These are phyloP conservation scores for Trematocara zebra DNA, from an alignment of 2,113 vertebrate species.

Conservation along the genomic window DNA sequence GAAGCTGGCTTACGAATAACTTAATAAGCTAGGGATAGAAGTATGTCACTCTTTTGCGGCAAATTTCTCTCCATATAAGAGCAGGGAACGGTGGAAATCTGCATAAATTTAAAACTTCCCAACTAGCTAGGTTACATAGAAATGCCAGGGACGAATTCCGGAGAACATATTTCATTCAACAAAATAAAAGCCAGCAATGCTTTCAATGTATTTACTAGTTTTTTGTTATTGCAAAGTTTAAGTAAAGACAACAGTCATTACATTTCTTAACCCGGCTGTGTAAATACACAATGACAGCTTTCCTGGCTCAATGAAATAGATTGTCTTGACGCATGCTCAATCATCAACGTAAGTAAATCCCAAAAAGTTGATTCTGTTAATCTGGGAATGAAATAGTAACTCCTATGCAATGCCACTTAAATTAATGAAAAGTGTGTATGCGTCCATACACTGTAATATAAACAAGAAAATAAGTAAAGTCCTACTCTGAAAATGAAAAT, in stretches of 20 bases:
- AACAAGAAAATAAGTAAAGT: not conserved
- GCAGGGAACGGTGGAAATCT: not conserved
- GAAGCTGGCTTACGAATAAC: not conserved
- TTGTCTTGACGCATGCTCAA: not conserved
- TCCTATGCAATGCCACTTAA: not conserved
- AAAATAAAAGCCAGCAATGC: constrained; percentile 23
- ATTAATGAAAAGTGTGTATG: not conserved
- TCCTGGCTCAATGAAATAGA: not conserved
- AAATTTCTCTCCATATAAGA: not conserved
- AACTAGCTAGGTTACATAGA: not conserved
- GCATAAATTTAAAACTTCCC: not conserved
- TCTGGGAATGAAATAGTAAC: not conserved
- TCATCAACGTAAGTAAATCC: not conserved
- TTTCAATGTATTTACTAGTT: not conserved
- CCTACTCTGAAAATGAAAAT: not conserved
- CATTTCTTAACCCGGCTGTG: not conserved
- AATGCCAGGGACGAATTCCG: not conserved
- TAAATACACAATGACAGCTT: not conserved
- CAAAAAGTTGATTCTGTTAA: not conserved
- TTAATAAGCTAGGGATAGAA: not conserved
- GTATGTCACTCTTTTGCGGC: not conserved
- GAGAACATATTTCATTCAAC: not conserved
- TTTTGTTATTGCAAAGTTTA: not conserved
- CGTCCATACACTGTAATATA: not conserved
- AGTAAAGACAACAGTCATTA: not conserved